Base-by-base conservation (phyloP, 2,113 vertebrate genomes). In the Lasiurus borealis region DNA sequence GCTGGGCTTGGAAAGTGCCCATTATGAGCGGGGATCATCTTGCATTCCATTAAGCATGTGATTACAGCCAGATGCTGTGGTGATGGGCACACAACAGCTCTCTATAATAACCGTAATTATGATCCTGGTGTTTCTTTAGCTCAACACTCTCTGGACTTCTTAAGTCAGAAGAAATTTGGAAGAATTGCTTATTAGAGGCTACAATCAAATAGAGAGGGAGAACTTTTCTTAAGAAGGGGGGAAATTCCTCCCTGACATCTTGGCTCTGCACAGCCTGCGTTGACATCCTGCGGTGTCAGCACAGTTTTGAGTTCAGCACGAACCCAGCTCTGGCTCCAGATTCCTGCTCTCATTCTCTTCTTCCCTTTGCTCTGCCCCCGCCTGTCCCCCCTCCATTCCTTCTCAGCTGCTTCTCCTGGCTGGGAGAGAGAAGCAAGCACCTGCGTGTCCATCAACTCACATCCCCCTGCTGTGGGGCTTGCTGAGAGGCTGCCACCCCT, bases 41-140 rank as follows among this genome's bases (percentile, higher is more conserved):
- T 96, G 95, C 97, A 96, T 96, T 96, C 95, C 95, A 97, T 97
- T 96, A 97, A 96, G 97, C 88, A 66, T 95, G 96, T 97, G 97
- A 97, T 97, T 96, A 96, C 96, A 96, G 96, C 97, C 97, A 97
- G 97, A 97, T 97, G 96, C 96, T 92, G 95, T 71, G 95, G 96
- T 81, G 95, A 95, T 88, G 94, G 96, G 96, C 93, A 95, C 19
- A 88, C 87, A 90, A 54, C 92, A 75, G 54, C 92, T 96, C 96
- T 92, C 97, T 75, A 25, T 97, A 97, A 97, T 97, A 96, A 97
- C 95, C 64, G 2, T 97, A 97, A 97, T 97, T 97, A 97, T 54
- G 83, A 96, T 96, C 95, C 90, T 95, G 87, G 85, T 91, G 73
- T 95, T 95, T 96, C 97, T 89, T 97, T 93, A 94, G 95, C 95